Base-by-base conservation (phyloP, 2,113 vertebrate species). In the Paramisgurnus dabryanus region DNA sequence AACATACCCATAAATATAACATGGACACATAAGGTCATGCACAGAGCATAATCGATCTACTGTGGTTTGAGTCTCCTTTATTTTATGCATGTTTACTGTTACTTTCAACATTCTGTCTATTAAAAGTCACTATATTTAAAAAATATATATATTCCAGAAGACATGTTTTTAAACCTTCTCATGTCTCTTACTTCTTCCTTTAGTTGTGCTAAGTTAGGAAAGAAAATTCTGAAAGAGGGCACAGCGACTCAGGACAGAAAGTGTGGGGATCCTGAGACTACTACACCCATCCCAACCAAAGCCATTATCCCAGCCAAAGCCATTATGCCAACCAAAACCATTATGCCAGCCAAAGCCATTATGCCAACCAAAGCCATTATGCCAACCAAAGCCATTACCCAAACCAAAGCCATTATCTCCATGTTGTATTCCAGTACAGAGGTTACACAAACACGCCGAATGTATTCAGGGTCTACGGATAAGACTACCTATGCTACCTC, bases 171-270 rank as follows among this genome's bases (percentile, higher is more conserved):
- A 7, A 58, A 58, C 55, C 53, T 47, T 49, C 5, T 57, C 8
- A 43, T 45, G n/a, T 27, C 65, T 67, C 12, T 11, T 45, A 2
- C 9, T 18, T 57, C 49, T 60, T 47, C 3, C 66, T 67, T 22
- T 50, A 87, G 86, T 34, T 87, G 86, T 78, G 1, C 40, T 13
- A 7, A 39, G 4, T 13, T 1, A 3, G 84, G 81, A 11, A 64
- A 58, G 78, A 11, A 34, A 13, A 43, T 22, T 7, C 66, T 76
- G 47, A 8, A 4, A 15, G 47, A 83, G n/a, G 83, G 85, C 34
- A 72, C 65, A 4, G 3, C 0, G 0, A 85, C 69, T n/a, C 7
- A 22, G 2, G 86, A 87, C 64, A 58, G 7, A 9, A 65, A 80
- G 18, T 87, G 86, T 55, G 81, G 11, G 40, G 0, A 0, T 6